Evolutionary conservation across 2,888 invertebrate genomes (phyloP), one percentile per base, ranked within the genome.

Genomic region (Calameuta pallipes): DNA sequence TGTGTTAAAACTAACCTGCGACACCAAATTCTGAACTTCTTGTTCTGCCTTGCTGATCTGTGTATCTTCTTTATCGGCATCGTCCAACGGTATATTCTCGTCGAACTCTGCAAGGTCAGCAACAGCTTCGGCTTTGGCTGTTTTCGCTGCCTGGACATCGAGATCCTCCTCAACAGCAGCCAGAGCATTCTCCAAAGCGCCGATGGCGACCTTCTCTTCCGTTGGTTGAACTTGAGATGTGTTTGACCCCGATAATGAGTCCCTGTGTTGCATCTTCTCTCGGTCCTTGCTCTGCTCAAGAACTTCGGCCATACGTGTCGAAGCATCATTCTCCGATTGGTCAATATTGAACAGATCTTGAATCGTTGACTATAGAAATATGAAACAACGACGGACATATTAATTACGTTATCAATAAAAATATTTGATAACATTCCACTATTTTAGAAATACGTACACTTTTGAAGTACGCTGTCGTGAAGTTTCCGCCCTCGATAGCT

Each of bases 401-500:
- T 56, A 9, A 56, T 76, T 71, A 37, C 68, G 6, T 74, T 41
- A 77, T 71, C 30, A 69, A 74, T 78, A 56, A 75, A 78, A 78
- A 68, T 33, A 41, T 76, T 30, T 2, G 31, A 35, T 33, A 74
- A 70, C 30, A 56, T 78, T 73, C 3, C 68, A 70, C 0, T 75
- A 71, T 75, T 69, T 71, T 36, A 11, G 12, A 75, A 41, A 79
- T 78, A 93, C 93, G 92, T 92, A 95, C 96, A 91, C 95, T 95
- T 90, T 98, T 97, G 93, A 99, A 98, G 92, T 97, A 98, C 0
- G 98, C 97, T 23, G 99, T 98, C 37, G 99, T 99, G 92, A 99
- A 99, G 92, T 98, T 98, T 12, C 99, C 99, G 84, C 97, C 98
- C 92, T 99, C 99, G 89, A 99, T 99, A 75, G 99, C 99, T 89